Percentiles rank a stretch among this genome's conserved stretches.
Conservation (phyloP, 2,888 invertebrate genomes). For the Melitaea athalia region DNA sequence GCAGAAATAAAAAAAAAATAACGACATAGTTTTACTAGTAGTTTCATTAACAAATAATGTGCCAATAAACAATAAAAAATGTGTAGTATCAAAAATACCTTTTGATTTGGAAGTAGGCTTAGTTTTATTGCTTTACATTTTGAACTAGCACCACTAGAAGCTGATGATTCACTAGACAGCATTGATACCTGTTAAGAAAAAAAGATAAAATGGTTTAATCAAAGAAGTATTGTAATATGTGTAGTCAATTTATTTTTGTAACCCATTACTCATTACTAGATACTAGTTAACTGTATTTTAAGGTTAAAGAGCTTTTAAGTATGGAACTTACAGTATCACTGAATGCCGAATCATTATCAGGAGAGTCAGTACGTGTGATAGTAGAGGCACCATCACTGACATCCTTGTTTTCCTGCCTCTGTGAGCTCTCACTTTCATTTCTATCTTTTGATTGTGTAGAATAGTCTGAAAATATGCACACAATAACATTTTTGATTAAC, state of each 20-base stretch:
- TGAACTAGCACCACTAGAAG: slow-evolving; percentile 91
- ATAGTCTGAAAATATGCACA: slow-evolving; percentile 47
- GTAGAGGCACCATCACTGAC: slow-evolving; percentile 64
- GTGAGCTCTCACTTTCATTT: slow-evolving; percentile 50
- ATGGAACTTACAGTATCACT: slow-evolving; percentile 95
- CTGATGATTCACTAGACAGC: slow-evolving; percentile 95
- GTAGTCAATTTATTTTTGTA: too few relatives aligned
- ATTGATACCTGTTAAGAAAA: slow-evolving; percentile 85
- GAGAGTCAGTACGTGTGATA: slow-evolving; percentile 90
- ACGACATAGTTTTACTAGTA: too few relatives aligned
- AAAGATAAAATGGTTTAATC: background rate
- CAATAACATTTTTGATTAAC: background rate
- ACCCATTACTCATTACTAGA: too few relatives aligned
- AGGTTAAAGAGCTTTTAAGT: background rate
- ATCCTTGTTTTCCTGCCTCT: slow-evolving; percentile 62
- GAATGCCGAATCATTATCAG: slow-evolving; percentile 99
- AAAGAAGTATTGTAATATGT: background rate
- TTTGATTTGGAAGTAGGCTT: slow-evolving; percentile 66
- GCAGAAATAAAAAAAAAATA: too few relatives aligned
- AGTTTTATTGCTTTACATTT: slow-evolving; percentile 74
- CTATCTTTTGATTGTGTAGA: slow-evolving; percentile 58
- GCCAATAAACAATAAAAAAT: slow-evolving; percentile 6
- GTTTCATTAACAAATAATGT: background rate
- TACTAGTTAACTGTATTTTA: background rate
- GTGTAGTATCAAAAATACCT: slow-evolving; percentile 51